Base-by-base conservation (phyloP, 2,113 vertebrate genomes). In the Muntiacus reevesi region DNA sequence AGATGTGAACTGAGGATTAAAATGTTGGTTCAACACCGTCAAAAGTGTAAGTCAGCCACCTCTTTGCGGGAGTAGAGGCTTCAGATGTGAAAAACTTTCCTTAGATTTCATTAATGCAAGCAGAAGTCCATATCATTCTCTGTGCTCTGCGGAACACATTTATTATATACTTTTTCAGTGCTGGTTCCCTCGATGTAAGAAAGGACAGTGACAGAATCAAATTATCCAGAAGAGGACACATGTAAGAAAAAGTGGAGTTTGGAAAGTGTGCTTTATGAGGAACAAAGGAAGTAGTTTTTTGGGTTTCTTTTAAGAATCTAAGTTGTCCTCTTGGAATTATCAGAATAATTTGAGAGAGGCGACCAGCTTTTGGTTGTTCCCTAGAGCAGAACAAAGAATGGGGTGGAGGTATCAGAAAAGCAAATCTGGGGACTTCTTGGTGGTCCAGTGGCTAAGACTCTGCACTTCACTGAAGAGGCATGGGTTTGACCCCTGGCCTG, bases 121-220 rank as follows among this genome's bases (percentile, higher is more conserved):
- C 13, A 14, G 28, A 57, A 17, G 3, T 62, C 28, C 0, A 0
- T 57, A 36, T 54, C 36, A 1, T 15, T 11, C 19, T 36, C 30
- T 30, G 12, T 17, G 12, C 76, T 82, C 91, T 89, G 91, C 0
- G 3, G 67, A 89, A 94, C 25, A 64, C 14, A 40, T 6, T 43
- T 28, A 45, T 13, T 50, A 15, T 2, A 47, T 85, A 62, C 52
- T 45, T 85, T 93, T 89, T 87, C 59, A 40, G 21, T 88, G 57
- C 16, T 79, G 28, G 3, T 21, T 93, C 28, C 54, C 55, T 27
- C 15, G 21, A 60, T 62, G 4, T n/a, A 87, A 94, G 43, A 93
- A n/a, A 43, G 9, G 40, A 50, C 55, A 47, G 7, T 9, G 60
- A 60, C 71, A 47, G 11, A 45, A 71, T 6, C 47, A 7, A 89